Base-by-base conservation (phyloP, 2,888 invertebrate genomes). In the Eulithis testata region DNA sequence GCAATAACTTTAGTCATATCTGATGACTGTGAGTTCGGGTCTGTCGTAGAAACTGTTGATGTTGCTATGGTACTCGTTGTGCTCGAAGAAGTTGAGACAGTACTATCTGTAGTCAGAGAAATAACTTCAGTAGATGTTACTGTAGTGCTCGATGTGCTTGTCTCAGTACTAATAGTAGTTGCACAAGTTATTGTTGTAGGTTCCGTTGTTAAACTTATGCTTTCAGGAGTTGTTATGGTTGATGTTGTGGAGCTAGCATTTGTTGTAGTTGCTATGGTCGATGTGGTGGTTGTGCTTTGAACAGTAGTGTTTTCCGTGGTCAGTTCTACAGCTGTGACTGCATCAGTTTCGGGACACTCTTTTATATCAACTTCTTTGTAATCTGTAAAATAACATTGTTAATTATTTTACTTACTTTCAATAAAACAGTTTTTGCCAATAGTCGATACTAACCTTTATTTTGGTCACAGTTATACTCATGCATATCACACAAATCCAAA, bases 391-490 rank as follows among this genome's bases (percentile, higher is more conserved):
- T 43, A 44, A 31, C 43, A 50, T 21, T 4, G 36, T 2, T 57
- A 8, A 21, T 49, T 21, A 21, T 49, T 21, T 27, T 11, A 11
- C 1, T 27, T 51, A 2, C 8, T 50, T 21, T n/a, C 49, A 2
- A 50, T 4, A 44, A n/a, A 44, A n/a, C 44, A n/a, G 49, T 47
- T 14, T 14, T 14, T 14, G 8, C 3, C 36, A 50, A 2, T 69
- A 68, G 53, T 67, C 60, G 9, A 40, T 64, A 69, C 53, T 61
- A 64, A 89, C 90, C 77, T 80, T 73, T 78, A 6, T 74, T 72
- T 61, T 83, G 63, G 56, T 85, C 82, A 61, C 90, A 91, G 54
- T 90, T 90, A 66, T 81, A 84, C 72, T 90, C 90, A 51, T 75
- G 74, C 78, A 89, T 79, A 55, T 88, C 85, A 69, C 90, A 90